Evolutionary conservation across 2,113 vertebrate genomes (phyloP).

Genomic region (Ovibos moschatus): DNA sequence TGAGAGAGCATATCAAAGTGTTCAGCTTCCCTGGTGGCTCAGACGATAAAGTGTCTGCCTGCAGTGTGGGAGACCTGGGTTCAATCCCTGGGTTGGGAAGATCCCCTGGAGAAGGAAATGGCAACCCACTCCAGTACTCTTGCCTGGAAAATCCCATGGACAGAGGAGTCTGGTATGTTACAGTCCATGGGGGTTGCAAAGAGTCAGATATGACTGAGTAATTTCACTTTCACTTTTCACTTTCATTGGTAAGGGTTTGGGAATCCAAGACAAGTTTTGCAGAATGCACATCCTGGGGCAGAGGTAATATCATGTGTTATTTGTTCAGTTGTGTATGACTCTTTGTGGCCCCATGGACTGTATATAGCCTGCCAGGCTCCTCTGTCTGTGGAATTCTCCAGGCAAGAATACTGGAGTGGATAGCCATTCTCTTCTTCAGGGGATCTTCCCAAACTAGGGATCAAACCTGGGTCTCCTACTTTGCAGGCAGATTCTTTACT

Average conservation of each 20-base stretch:
- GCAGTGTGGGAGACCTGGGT: background rate
- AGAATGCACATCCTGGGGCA: background rate
- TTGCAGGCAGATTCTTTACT: background rate
- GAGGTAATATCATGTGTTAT: background rate
- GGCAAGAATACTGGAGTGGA: background rate
- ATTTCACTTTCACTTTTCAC: background rate
- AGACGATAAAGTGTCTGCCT: background rate
- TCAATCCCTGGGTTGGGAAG: accelerated
- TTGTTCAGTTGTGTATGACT: background rate
- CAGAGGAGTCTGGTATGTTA: background rate
- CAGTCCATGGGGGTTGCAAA: background rate
- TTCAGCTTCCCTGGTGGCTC: background rate
- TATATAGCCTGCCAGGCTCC: background rate
- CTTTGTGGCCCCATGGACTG: background rate
- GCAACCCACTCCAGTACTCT: background rate
- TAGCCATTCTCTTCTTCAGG: background rate
- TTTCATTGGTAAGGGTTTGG: background rate
- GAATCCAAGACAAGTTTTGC: too few relatives aligned
- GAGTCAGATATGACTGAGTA: background rate
- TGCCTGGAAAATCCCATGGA: background rate
- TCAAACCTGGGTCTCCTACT: background rate
- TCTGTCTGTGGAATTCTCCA: background rate
- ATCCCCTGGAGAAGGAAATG: background rate
- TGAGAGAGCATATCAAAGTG: background rate
- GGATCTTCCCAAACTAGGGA: background rate